Base-by-base conservation (phyloP, 2,797 vertebrate genomes). In the Nyctalus aviator region DNA sequence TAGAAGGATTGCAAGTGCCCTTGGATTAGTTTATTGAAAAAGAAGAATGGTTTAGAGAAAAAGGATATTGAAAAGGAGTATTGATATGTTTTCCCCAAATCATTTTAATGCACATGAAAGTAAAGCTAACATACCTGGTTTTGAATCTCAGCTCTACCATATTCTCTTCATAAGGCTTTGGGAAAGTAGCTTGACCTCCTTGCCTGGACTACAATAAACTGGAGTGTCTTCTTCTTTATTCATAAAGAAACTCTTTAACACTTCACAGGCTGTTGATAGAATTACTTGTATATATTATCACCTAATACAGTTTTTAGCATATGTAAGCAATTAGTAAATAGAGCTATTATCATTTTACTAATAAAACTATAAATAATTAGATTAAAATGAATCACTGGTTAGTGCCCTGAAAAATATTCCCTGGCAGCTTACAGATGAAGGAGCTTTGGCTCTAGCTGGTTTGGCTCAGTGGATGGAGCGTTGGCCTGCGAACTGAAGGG, bases 21-120 rank as follows among this genome's bases (percentile, higher is more conserved):
- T 95, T 93, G 64, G n/a, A 77, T 91, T 73, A 81, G 68, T 86
- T 92, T 93, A 81, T 73, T 84, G 27, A 66, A 91, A 86, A 89
- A 82, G n/a, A 90, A 87, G 35, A 41, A 81, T 44, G 17, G 41
- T 66, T 84, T 85, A 64, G 66, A 48, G 35, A 90, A 53, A 90
- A 85, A 32, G 5, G 12, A 71, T 78, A 82, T 59, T 95, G 86
- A 53, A 82, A 92, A 92, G 21, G 11, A 96, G 68, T 88, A 78
- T 94, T 89, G 88, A 77, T 91, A 81, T 3, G 8, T 86, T 76
- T 53, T 77, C 59, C 30, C 13, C 23, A 48, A 76, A 84, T 85
- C 18, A 91, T 84, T 93, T 94, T 87, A 68, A 89, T 62, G 17
- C 23, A 25, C 8, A 15, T 35, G 30, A 83, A 64, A 83, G n/a